Base-by-base conservation (phyloP, 2,797 vertebrate species). In the Streptopelia turtur region DNA sequence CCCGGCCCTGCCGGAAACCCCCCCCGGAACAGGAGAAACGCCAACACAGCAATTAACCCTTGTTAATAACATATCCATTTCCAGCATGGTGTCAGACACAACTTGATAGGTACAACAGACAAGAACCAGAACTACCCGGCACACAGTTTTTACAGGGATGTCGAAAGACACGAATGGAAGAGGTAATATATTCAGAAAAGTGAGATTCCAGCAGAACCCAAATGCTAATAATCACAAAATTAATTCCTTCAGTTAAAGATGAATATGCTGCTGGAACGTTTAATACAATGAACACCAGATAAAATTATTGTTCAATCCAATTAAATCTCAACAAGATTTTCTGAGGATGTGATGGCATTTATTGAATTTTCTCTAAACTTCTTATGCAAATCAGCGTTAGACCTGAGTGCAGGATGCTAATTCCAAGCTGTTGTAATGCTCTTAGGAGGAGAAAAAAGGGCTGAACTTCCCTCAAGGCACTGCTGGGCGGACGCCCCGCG, bases 311-410 rank as follows among this genome's bases (percentile, higher is more conserved):
- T 96, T 89, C 80, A 93, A 89, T 94, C 87, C 93, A 96, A 96
- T 97, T 97, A 97, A 94, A 97, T 93, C 78, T 97, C 91, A 94
- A 78, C 87, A 93, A 94, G 89, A 87, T 97, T 96, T 96, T 77
- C 80, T 87, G 61, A 96, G 65, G 76, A 66, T 92, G 75, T 81
- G 86, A 83, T 69, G 60, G 47, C 90, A 88, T 93, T 97, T 95
- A 94, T 75, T 96, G 95, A 97, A 96, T 95, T 95, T 90, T 93
- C 74, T 93, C 82, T 63, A 71, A 95, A 95, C 45, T 79, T 86
- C 71, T 94, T 92, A 92, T 92, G 89, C 82, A 97, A 97, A 97
- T 96, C 35, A 60, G 72, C 80, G 41, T 28, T 53, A 95, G 56
- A 85, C 72, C 37, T 79, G 84, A 93, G 81, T 78, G 84, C 15